phyloP scores from a whole-genome alignment of 2,888 invertebrate genomes.

The Dendrolimus pini region DNA sequence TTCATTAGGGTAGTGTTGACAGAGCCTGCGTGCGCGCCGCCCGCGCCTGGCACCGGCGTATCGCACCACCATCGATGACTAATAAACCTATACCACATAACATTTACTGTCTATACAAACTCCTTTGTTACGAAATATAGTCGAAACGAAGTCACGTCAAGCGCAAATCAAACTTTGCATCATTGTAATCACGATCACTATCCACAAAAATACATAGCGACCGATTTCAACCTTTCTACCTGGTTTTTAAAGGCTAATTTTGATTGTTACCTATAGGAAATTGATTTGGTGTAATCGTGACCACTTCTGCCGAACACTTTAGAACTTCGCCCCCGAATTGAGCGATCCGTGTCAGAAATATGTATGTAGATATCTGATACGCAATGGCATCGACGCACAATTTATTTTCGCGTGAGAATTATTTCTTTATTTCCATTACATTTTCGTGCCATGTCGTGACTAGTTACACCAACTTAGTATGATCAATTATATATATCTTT shows the following conservation, averaged over 20 bases:
- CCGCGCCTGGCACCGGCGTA: constrained; percentile 66
- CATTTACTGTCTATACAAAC: constrained; percentile 16
- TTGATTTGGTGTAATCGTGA: constrained; percentile 50
- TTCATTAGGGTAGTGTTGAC: constrained; percentile 75
- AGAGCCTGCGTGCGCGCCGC: constrained; percentile 73
- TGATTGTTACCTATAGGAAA: constrained; percentile 17
- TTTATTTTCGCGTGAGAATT: constrained; percentile 59
- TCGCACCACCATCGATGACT: constrained; percentile 76
- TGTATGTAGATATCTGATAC: constrained; percentile 27
- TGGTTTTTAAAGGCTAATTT: constrained; percentile 31
- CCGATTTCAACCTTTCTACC: constrained; percentile 29
- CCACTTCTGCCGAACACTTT: constrained; percentile 73
- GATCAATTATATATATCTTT: not conserved
- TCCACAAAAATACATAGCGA: constrained; percentile 30
- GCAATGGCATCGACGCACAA: constrained; percentile 52
- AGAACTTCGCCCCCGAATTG: constrained; percentile 66
- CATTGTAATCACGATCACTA: constrained; percentile 44
- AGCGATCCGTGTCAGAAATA: constrained; percentile 68
- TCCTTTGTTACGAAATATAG: constrained; percentile 14
- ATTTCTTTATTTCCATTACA: constrained; percentile 60
- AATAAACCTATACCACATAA: constrained; percentile 52
- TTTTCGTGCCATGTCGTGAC: constrained; percentile 32
- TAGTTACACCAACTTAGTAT: constrained; percentile 12
- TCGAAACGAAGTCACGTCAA: constrained; percentile 6
- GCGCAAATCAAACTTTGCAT: constrained; percentile 25